phyloP scores from a whole-genome alignment of 2,797 vertebrate species.

The Stomatorhinus walkeri region DNA sequence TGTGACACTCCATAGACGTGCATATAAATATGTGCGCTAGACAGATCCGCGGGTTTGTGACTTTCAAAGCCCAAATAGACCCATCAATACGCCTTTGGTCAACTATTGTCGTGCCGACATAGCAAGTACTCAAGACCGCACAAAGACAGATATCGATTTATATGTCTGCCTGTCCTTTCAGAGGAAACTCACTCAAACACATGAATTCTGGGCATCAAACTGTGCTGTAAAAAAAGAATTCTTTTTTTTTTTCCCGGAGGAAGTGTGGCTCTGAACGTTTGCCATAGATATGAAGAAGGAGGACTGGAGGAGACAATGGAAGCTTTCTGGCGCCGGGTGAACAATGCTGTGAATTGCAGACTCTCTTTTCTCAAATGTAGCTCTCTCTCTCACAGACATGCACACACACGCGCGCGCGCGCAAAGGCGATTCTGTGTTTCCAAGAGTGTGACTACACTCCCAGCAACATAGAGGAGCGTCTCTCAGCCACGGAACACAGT shows the following conservation, averaged over 20 bases:
- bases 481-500: not conserved
- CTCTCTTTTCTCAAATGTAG: not conserved
- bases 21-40: not conserved
- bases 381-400: not conserved
- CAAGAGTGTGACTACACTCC: slow-evolving; percentile 32
- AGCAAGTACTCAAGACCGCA: not conserved
- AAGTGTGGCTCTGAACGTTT: not conserved
- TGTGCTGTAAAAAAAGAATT: not conserved
- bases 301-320: not conserved
- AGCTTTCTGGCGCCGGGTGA: not conserved
- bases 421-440: not conserved
- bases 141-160: not conserved
- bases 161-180: not conserved
- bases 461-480: slow-evolving; percentile 38
- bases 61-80: not conserved
- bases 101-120: not conserved
- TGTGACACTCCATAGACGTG: not conserved
- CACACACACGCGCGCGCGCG: not conserved
- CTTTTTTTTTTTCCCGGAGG: not conserved
- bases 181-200: not conserved
- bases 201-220: slow-evolving; percentile 5
- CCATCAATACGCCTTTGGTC: not conserved
- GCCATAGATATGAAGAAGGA: not conserved
- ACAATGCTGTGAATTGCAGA: not conserved
- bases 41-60: not conserved